A percentile compares a stretch with the other conserved stretches of the same genome.
phyloP scores from a whole-genome alignment of 2,113 vertebrate genomes.

The Nansenia antarctica region DNA sequence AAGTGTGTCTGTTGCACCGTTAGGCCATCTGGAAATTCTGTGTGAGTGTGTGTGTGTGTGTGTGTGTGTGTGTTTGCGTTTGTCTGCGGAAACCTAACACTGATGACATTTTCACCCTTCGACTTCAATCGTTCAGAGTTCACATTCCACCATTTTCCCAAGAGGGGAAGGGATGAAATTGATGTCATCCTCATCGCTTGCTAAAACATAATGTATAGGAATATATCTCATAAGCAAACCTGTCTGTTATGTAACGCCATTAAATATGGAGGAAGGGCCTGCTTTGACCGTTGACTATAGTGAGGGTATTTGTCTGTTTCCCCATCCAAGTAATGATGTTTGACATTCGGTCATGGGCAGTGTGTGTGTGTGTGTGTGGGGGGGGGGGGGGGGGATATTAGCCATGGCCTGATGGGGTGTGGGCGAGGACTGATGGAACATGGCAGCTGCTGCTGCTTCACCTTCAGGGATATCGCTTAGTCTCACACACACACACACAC shows the following conservation, averaged over 20 bases:
- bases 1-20: neutral
- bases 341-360: conserved; percentile 36
- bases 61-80: conserved; percentile 11
- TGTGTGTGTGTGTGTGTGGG: conserved; percentile 25
- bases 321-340: conserved; percentile 35
- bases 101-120: conserved; percentile 35
- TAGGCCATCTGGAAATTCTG: conserved; percentile 10
- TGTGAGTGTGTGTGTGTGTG: neutral
- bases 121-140: conserved; percentile 40
- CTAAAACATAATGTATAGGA: no score
- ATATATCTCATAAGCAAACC: no score
- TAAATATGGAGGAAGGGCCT: no score
- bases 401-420: conserved; percentile 40
- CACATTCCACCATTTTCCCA: neutral
- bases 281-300: no score
- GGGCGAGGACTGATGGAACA: conserved; percentile 40
- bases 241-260: no score
- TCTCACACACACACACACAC: no score
- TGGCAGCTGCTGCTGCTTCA: conserved; percentile 47
- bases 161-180: neutral
- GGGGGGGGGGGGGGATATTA: conserved; percentile 52
- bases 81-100: conserved; percentile 12
- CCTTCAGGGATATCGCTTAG: no score
- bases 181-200: conserved; percentile 1
- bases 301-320: conserved; percentile 35